Base-by-base conservation (phyloP, 2,888 invertebrate species). In the Cephus spinipes region DNA sequence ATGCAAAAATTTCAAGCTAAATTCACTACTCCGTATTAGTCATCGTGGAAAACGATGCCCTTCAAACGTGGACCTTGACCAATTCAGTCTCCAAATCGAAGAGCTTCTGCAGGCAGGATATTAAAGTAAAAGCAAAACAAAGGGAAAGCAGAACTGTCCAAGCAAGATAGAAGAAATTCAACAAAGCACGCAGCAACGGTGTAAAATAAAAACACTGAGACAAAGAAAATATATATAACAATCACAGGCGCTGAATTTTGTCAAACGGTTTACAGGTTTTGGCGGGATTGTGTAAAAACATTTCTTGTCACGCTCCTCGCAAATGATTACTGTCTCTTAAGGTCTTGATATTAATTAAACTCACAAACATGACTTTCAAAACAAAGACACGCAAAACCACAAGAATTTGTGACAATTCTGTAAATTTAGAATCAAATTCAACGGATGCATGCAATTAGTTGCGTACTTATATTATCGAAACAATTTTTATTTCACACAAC, bases 11-110 rank as follows among this genome's bases (percentile, higher is more conserved):
- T 31, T 71, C 11, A 33, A 71, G 32, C 30, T 55, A 55, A 55
- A 55, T 23, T 55, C 55, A 23, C 55, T 55, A 23, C 23, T 55
- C 55, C 55, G 55, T 55, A 55, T 55, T 55, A 55, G 23, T 55
- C 55, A 23, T 55, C 23, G 2, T 55, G 55, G 55, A 55, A 55
- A 23, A 55, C 12, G 73, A 35, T 77, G 71, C 77, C 81, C 84
- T 84, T 86, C 81, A 82, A 83, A 85, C 77, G 81, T 84, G 89
- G 86, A 55, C 82, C 89, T 86, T 87, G 84, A 83, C 77, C 80
- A 81, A 55, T 68, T 86, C 81, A 84, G 81, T 88, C 81, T 88
- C 85, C 85, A 86, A 88, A 87, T 87, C 87, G 83, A 81, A 85
- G 83, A 86, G 55, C 55, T 55, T 55, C 55, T 55, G 15, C 23